Base-by-base conservation (phyloP, 2,888 invertebrate species). In the Ophion obscuratus region DNA sequence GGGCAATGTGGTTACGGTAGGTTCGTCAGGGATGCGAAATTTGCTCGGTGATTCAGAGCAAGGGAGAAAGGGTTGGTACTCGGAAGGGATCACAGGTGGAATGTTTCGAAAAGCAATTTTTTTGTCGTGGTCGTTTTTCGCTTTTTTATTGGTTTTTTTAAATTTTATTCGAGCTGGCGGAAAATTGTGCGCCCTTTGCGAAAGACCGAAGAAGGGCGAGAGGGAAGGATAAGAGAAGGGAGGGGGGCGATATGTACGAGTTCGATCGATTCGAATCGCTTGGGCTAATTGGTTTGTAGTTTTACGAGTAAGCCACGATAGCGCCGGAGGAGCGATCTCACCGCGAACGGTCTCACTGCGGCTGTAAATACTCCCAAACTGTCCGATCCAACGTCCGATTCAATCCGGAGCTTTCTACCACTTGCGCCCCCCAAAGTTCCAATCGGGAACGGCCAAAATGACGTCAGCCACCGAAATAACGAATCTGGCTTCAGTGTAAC, bases 201-300 rank as follows among this genome's bases (percentile, higher is more conserved):
- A 27, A 74, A 27, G 53, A 20, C 6, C n/a, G 31, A 11, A 17
- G 53, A 44, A 36, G 11, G 47, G n/a, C 17, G 31, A 31, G 17
- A 75, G 17, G 27, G 40, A 24, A 27, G 24, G 6, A 1, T 5
- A 36, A 40, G 40, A 40, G 40, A 9, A 9, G 40, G 7, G 40
- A 40, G 40, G 36, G 40, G 14, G 73, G 27, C 24, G 14, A 24
- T 20, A 31, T 59, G n/a, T 57, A 14, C 9, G 44, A 75, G 68
- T 40, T 61, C 66, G 59, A 79, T 85, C 85, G 79, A 85, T 85
- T 82, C 61, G 80, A 83, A 85, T 85, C 79, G 83, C 83, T 85
- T 67, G 71, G 57, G 79, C 80, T 83, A 83, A 85, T 85, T 85
- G 85, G 85, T 80, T 83, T 73, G 83, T 77, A 83, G 85, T 83